Percentiles rank a stretch among this genome's conserved stretches.
Evolutionary conservation across 2,888 invertebrate genomes (phyloP).

Genomic region (Nephrotoma appendiculata): DNA sequence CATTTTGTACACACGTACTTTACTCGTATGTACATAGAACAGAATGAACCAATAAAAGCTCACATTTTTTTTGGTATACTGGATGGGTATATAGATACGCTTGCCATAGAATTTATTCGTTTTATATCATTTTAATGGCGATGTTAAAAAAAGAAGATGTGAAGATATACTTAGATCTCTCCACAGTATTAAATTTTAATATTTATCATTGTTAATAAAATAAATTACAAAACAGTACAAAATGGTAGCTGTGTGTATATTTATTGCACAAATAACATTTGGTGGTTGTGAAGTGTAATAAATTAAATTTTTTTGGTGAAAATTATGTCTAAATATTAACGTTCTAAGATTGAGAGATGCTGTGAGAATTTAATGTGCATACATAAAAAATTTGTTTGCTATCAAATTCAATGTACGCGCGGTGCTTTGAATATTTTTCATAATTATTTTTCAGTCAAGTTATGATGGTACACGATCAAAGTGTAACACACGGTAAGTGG

Average conservation of each 20-base stretch:
- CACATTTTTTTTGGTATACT: background rate
- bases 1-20: background rate
- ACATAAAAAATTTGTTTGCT: background rate
- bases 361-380: background rate
- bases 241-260: background rate
- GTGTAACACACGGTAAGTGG: no score
- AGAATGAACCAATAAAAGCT: background rate
- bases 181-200: background rate
- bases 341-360: background rate
- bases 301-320: background rate
- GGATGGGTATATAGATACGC: background rate
- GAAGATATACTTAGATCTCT: background rate
- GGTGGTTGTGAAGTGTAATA: background rate
- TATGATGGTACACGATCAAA: no score
- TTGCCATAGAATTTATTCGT: background rate
- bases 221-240: background rate
- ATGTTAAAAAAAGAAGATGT: background rate
- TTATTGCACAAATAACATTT: background rate
- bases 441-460: background rate
- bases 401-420: background rate
- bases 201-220: background rate
- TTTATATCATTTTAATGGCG: background rate
- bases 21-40: background rate
- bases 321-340: background rate
- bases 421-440: background rate